Evolutionary conservation across 64 coral and sea anemone species (phyloP).

Genomic region (Montipora capricornis): DNA sequence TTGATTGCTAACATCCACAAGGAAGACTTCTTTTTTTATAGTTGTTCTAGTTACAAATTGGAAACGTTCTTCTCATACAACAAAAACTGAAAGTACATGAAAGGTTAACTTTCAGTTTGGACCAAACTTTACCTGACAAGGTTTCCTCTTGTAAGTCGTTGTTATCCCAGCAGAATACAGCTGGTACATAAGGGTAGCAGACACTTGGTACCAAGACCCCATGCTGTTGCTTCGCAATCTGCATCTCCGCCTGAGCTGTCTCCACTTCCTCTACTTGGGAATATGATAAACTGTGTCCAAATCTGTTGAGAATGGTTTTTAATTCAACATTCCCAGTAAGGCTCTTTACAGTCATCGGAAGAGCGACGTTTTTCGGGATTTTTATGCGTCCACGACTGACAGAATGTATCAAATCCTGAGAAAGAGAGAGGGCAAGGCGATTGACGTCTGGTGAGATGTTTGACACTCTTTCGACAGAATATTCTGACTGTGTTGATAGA

Average conservation of each 20-base stretch:
- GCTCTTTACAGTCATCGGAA: slow-evolving; percentile 64
- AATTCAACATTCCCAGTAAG: slow-evolving; percentile 61
- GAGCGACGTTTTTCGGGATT: slow-evolving; percentile 52
- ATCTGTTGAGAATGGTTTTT: slow-evolving; percentile 61
- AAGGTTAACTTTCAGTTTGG: background rate
- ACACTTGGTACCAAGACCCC: slow-evolving; percentile 43
- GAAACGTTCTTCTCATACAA: too few species aligned
- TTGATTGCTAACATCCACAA: background rate
- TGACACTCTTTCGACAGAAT: background rate
- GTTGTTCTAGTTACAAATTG: too few species aligned
- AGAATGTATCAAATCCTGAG: slow-evolving; percentile 65
- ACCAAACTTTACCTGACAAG: slow-evolving; percentile 30
- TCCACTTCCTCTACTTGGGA: slow-evolving; percentile 61
- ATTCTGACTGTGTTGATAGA: slow-evolving; percentile 13
- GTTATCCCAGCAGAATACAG: slow-evolving; percentile 72
- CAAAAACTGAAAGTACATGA: background rate
- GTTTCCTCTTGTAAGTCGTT: slow-evolving; percentile 65
- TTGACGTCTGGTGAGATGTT: slow-evolving; percentile 11
- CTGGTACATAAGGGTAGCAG: slow-evolving; percentile 23
- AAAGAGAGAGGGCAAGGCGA: slow-evolving; percentile 30
- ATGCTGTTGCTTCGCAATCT: slow-evolving; percentile 36
- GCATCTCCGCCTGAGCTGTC: slow-evolving; percentile 57
- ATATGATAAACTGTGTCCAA: slow-evolving; percentile 57
- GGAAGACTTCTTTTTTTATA: too few species aligned
- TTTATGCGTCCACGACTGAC: slow-evolving; percentile 36